Conservation (phyloP, 2,888 invertebrate genomes). For the Meta bourneti region DNA sequence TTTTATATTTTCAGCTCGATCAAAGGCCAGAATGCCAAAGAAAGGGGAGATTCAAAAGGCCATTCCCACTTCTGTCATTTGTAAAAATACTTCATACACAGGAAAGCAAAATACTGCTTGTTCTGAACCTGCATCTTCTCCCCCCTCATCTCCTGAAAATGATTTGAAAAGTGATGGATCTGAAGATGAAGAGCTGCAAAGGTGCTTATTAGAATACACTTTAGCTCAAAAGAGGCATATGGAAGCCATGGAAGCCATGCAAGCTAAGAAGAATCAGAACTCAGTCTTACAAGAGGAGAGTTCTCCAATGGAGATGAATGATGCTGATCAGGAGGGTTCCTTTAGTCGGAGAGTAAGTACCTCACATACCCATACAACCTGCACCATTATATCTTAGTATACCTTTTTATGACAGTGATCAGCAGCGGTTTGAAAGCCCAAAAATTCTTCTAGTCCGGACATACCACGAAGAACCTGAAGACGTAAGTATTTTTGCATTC, state of each 20-base stretch:
- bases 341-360: background rate
- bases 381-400: constrained; percentile 28
- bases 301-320: background rate
- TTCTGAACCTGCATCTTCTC: background rate
- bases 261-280: background rate
- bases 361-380: constrained; percentile 49
- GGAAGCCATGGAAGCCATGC: too few species aligned
- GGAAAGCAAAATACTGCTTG: background rate
- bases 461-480: constrained; percentile 20
- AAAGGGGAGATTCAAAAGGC: background rate
- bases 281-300: background rate
- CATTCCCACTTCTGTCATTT: constrained; percentile 55
- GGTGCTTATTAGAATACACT: constrained; percentile 10
- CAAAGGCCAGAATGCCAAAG: background rate
- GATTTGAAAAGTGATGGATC: constrained; percentile 14
- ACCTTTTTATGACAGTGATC: constrained; percentile 19
- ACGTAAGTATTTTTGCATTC: background rate
- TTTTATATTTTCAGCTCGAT: too few species aligned
- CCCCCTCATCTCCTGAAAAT: constrained; percentile 36
- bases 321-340: background rate
- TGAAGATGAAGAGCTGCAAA: constrained; percentile 1
- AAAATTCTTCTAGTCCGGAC: constrained; percentile 43
- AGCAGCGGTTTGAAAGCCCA: constrained; percentile 44
- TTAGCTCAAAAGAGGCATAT: background rate
- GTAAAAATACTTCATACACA: constrained; percentile 43